Evolutionary conservation across 2,113 vertebrate genomes (phyloP).

Genomic region (Ammospiza caudacuta): DNA sequence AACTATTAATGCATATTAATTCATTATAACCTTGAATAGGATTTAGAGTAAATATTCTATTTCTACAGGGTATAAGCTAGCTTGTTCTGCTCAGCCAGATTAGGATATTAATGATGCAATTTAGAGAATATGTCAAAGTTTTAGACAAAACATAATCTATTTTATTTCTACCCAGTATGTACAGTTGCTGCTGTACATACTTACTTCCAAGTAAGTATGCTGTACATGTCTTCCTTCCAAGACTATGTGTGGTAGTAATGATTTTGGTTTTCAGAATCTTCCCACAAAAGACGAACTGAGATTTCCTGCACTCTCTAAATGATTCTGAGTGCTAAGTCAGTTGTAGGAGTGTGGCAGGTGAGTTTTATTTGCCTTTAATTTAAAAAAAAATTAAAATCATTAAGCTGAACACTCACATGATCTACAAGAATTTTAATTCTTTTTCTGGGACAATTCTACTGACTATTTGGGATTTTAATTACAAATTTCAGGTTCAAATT

Average conservation of each 20-base stretch:
- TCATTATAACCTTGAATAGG: background rate
- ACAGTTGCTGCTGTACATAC: background rate
- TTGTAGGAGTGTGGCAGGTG: rapidly evolving
- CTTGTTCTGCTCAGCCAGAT: background rate
- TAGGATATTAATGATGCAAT: background rate
- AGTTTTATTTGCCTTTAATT: background rate
- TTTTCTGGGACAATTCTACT: background rate
- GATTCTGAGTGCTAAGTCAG: background rate
- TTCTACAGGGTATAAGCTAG: background rate
- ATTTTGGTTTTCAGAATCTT: background rate
- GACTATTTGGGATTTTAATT: background rate
- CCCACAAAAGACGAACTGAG: background rate
- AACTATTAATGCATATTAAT: background rate
- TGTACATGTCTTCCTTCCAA: background rate
- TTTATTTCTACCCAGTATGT: background rate
- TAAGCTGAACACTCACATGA: background rate
- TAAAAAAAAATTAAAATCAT: background rate
- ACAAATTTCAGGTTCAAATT: background rate
- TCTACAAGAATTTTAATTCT: background rate
- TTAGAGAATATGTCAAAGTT: background rate
- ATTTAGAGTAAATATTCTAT: background rate
- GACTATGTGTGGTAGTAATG: background rate
- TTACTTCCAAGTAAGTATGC: no score
- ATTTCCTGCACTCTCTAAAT: background rate
- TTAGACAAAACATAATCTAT: background rate